Conservation (phyloP, 2,113 vertebrate species). For the Dicrurus megarhynchus region DNA sequence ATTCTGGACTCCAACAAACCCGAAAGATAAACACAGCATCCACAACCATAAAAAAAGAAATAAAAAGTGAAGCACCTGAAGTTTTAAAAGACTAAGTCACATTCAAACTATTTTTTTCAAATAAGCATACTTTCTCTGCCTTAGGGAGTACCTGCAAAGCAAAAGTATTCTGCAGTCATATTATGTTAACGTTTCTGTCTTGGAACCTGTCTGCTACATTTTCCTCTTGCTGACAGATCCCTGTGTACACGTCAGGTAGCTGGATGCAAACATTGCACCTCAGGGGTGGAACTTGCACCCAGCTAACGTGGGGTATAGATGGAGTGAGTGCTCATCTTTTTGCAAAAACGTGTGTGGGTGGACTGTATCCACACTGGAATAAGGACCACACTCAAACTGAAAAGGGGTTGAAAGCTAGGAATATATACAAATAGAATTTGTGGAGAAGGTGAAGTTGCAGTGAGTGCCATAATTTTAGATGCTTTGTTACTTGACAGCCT, state of each 20-base stretch:
- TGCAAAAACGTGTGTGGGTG: neutral
- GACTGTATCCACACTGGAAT: neutral
- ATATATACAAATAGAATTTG: neutral
- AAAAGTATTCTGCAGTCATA: neutral
- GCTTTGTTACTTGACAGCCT: neutral
- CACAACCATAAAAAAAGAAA: neutral
- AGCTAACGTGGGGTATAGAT: neutral
- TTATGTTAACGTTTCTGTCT: neutral
- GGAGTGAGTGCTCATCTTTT: neutral
- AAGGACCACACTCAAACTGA: neutral
- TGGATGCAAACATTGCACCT: neutral
- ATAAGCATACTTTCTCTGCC: neutral
- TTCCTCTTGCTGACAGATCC: neutral
- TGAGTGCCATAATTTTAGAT: neutral
- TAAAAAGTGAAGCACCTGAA: neutral
- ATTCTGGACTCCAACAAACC: no score
- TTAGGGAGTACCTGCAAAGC: neutral
- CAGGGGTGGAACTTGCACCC: neutral
- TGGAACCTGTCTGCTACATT: neutral
- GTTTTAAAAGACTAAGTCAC: neutral
- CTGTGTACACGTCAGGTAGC: neutral
- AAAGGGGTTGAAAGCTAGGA: neutral
- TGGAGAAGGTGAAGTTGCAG: neutral
- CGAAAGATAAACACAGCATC: neutral
- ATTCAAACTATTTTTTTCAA: neutral